Conservation (phyloP, 2,888 invertebrate species). For the Phorcus lineatus region DNA sequence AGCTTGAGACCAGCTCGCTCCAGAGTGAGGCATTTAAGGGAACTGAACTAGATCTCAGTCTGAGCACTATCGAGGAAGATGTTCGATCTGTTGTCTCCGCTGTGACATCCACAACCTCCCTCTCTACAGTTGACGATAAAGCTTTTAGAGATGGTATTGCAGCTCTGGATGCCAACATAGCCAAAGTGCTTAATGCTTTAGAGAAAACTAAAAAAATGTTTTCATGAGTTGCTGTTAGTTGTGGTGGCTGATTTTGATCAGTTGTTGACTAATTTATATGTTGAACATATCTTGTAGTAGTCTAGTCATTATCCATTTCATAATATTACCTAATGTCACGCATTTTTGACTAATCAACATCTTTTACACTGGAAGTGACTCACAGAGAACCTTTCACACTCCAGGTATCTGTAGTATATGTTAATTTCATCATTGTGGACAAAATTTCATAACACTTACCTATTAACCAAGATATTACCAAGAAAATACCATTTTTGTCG, state of each 20-base stretch:
- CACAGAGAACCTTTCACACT: background rate
- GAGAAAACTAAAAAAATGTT: conserved; percentile 63
- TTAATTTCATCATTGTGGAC: no score
- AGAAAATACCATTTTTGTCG: no score
- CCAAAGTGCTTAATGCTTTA: conserved; percentile 61
- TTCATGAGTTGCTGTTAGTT: conserved; percentile 35
- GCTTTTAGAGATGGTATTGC: conserved; percentile 67
- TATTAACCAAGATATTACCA: no score
- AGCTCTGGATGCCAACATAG: conserved; percentile 68
- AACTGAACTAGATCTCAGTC: conserved; percentile 59
- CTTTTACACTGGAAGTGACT: background rate
- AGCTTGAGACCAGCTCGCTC: conserved; percentile 15
- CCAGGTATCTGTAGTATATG: no score
- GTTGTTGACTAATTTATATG: background rate
- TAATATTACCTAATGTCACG: background rate
- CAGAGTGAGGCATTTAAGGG: conserved; percentile 49
- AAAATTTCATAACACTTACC: no score
- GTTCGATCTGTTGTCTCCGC: conserved; percentile 51
- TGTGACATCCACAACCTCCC: conserved; percentile 42
- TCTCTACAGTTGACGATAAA: conserved; percentile 59
- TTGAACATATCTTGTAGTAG: background rate
- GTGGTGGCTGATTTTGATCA: background rate
- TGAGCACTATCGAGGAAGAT: conserved; percentile 63
- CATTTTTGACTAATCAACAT: background rate
- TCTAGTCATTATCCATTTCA: background rate